Base-by-base conservation (phyloP, 1,140 invertebrate species). In the Listronotus bonariensis region DNA sequence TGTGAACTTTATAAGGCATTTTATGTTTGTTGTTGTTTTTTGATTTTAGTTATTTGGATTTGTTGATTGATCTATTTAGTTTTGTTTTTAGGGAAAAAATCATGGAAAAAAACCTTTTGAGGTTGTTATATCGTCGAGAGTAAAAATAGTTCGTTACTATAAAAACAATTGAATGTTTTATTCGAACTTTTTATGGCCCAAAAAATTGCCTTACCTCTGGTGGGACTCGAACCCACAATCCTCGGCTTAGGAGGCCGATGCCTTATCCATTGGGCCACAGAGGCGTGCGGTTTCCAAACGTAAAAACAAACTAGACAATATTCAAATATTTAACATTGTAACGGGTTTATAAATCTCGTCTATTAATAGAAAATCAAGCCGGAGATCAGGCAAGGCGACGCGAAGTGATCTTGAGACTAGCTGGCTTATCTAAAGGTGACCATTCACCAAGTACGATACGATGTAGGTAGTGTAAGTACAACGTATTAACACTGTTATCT, bases 211-310 rank as follows among this genome's bases (percentile, higher is more conserved):
- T 10, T 86, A 86, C 84, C 85, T 84, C 84, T 86, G 85, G 84
- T 86, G 84, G 85, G 85, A 87, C 84, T 86, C 84, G 85, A 87
- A 87, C 85, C 85, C 84, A 86, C 85, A 87, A 84, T 87, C 85
- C 84, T 82, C 85, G 84, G 84, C 84, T 86, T 86, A 86, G 84
- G 84, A 87, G 84, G 84, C 84, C 85, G 84, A 86, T 86, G 85
- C 85, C 85, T 86, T 87, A 86, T 87, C 85, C 85, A 86, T 87
- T 87, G 84, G 85, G 85, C 85, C 85, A 87, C 85, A 75, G 73
- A 65, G 71, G 71, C 71, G 64, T 42, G 57, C 46, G 26, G 34
- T 36, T 3, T 9, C 9, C 7, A 12, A 10, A 36, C 8, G 1
- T 17, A 14, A 45, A 45, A 45, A 45, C 42, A 49, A 31, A 49